A percentile compares a stretch with the other conserved stretches of the same genome.
These are phyloP conservation scores for Cyprinella venusta DNA, from an alignment of 2,797 vertebrate species.

Conservation along the genomic window DNA sequence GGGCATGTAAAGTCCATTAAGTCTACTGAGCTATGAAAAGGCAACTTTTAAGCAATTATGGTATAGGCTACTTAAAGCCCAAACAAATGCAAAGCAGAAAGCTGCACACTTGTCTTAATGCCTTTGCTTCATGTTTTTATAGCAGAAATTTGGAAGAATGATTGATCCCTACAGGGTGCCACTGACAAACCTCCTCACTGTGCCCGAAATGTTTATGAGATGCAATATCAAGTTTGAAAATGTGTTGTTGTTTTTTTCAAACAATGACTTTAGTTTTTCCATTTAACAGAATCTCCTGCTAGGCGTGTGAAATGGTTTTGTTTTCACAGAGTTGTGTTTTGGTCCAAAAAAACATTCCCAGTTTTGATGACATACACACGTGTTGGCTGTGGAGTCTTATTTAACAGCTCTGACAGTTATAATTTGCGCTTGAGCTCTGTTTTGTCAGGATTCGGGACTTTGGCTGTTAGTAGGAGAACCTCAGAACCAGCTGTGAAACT, in stretches of 20 bases:
- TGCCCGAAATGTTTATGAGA: conserved; percentile 40
- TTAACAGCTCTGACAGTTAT: conserved; percentile 69
- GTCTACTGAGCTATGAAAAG: not conserved
- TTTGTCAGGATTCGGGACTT: conserved; percentile 63
- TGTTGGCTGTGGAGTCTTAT: conserved; percentile 58
- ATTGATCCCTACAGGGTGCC: conserved; percentile 9
- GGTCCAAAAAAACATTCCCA: conserved; percentile 39
- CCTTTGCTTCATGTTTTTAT: conserved; percentile 19
- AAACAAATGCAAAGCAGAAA: conserved; percentile 3
- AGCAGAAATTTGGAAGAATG: not conserved
- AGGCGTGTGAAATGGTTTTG: conserved; percentile 35
- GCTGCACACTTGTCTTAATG: not conserved
- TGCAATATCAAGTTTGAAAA: conserved; percentile 36
- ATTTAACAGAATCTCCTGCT: conserved; percentile 40
- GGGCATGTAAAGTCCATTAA: not conserved
- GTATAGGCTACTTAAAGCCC: too few species aligned
- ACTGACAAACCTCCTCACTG: conserved; percentile 4
- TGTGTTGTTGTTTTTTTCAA: conserved; percentile 20
- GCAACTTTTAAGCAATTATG: not conserved
- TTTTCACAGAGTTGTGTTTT: conserved; percentile 16
- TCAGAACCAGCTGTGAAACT: conserved; percentile 61
- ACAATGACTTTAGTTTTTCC: conserved; percentile 17
- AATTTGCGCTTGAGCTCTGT: conserved; percentile 65
- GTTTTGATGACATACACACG: conserved; percentile 52
- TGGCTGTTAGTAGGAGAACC: conserved; percentile 62